Conservation (phyloP, 2,113 vertebrate genomes). For the Lates calcarifer region DNA sequence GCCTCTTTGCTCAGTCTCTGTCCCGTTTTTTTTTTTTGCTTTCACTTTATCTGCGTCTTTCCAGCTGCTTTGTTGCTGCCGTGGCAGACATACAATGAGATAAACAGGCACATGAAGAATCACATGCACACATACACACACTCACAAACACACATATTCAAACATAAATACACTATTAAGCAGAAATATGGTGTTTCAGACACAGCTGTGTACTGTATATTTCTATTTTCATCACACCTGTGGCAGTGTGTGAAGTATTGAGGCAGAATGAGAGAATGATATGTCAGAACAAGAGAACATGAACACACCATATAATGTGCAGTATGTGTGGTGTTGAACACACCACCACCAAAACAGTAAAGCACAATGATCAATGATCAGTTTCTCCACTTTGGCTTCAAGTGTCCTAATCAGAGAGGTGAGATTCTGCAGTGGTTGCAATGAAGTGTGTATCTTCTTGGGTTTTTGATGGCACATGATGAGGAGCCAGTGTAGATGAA, state of each 20-base stretch:
- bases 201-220: slow-evolving; percentile 46
- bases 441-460: slow-evolving; percentile 24
- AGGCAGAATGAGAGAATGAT: slow-evolving; percentile 45
- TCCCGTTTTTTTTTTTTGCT: slow-evolving; percentile 42
- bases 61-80: slow-evolving; percentile 50
- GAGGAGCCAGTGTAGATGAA: slow-evolving; percentile 32
- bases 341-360: slow-evolving; percentile 22
- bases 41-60: slow-evolving; percentile 51
- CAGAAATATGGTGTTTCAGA: slow-evolving; percentile 31
- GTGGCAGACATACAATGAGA: slow-evolving; percentile 38
- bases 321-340: slow-evolving; percentile 26
- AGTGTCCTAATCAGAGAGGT: slow-evolving; percentile 34
- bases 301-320: slow-evolving; percentile 16
- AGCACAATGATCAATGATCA: slow-evolving; percentile 28
- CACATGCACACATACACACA: slow-evolving; percentile 8
- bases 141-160: slow-evolving; percentile 5
- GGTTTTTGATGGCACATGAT: slow-evolving; percentile 31
- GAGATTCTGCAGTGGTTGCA: slow-evolving; percentile 6
- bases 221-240: slow-evolving; percentile 59
- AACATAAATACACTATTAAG: slow-evolving; percentile 29
- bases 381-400: slow-evolving; percentile 26
- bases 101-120: slow-evolving; percentile 40
- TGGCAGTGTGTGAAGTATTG: slow-evolving; percentile 23
- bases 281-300: slow-evolving; percentile 15
- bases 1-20: slow-evolving; percentile 31